These are phyloP conservation scores for Campoletis raptor DNA, from an alignment of 2,888 invertebrate species.

Conservation along the genomic window DNA sequence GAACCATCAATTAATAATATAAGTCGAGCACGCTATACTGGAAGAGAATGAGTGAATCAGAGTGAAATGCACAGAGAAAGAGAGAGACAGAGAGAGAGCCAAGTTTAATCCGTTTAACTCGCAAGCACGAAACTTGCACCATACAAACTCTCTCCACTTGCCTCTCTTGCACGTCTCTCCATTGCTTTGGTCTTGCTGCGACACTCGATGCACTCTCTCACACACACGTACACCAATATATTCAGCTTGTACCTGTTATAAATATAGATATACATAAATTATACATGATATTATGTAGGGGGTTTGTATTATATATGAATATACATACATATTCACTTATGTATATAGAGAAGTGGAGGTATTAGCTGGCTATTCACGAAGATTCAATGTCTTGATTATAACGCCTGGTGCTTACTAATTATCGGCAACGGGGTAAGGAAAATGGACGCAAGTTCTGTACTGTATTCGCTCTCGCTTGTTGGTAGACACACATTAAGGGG, in stretches of 20 bases:
- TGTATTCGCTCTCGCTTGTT: background rate
- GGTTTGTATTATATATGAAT: background rate
- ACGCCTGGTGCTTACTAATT: conserved; percentile 65
- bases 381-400: conserved; percentile 68
- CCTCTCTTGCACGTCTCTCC: conserved; percentile 41
- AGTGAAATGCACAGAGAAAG: conserved; percentile 1
- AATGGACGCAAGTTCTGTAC: conserved; percentile 41
- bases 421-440: conserved; percentile 61
- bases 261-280: background rate
- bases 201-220: conserved; percentile 36
- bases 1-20: conserved; percentile 76
- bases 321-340: background rate
- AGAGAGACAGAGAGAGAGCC: conserved; percentile 62
- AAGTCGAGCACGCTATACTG: conserved; percentile 68
- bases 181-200: conserved; percentile 36
- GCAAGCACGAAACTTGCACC: conserved; percentile 69
- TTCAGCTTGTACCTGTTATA: background rate
- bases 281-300: background rate
- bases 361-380: conserved; percentile 66
- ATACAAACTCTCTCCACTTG: conserved; percentile 46
- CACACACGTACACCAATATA: conserved; percentile 26
- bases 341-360: conserved; percentile 47
- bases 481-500: background rate
- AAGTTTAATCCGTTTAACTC: conserved; percentile 74
- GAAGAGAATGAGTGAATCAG: conserved; percentile 33